A percentile compares a stretch with the other conserved stretches of the same genome.
phyloP scores from a whole-genome alignment of 2,113 vertebrate genomes.

The Catharus bicknelli region DNA sequence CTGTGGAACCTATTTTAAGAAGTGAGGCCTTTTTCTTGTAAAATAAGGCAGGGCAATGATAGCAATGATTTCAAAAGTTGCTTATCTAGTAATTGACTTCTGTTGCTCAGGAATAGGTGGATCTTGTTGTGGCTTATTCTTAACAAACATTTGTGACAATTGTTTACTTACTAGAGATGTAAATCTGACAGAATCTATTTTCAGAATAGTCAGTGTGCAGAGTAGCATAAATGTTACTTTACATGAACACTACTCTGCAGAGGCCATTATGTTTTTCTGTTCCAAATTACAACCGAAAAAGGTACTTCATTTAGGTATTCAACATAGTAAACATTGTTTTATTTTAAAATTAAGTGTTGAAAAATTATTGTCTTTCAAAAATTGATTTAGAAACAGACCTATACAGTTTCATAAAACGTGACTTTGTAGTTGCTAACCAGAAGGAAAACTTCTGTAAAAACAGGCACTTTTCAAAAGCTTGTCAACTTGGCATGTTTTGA shows the following conservation, averaged over 20 bases:
- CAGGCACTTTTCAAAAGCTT: not conserved
- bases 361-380: not conserved
- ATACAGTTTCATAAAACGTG: not conserved
- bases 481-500: slow-evolving; percentile 37
- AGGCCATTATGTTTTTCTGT: not conserved
- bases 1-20: not conserved
- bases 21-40: not conserved
- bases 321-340: not conserved
- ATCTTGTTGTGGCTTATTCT: not conserved
- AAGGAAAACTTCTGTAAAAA: not conserved
- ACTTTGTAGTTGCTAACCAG: not conserved
- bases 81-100: not conserved
- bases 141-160: not conserved
- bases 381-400: not conserved
- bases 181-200: not conserved
- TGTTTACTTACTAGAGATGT: not conserved
- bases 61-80: not conserved
- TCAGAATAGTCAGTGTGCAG: not conserved
- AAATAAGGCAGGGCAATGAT: not conserved
- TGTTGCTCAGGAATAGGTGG: not conserved
- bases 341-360: not conserved
- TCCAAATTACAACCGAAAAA: not conserved
- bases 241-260: not conserved
- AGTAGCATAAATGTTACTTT: not conserved
- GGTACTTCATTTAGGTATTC: not conserved